Evolutionary conservation across 1,140 invertebrate species (phyloP).

Genomic region (Drosophila punjabiensis): DNA sequence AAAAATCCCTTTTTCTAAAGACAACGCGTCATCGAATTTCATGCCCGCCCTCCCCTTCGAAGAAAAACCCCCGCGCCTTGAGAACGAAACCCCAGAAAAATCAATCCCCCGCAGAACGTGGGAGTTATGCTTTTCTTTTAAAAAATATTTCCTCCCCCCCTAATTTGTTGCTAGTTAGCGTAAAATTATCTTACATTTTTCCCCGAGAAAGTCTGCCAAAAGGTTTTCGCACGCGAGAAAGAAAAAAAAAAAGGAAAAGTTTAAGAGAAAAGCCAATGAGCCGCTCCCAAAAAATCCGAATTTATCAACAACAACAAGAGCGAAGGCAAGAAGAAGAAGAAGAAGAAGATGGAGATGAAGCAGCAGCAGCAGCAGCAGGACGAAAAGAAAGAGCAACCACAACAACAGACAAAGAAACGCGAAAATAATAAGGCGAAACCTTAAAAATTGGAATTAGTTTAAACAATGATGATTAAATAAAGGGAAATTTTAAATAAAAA

Average conservation of each 20-base stretch:
- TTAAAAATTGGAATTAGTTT: neutral
- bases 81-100: slow-evolving; percentile 53
- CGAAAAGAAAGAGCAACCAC: slow-evolving; percentile 51
- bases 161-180: slow-evolving; percentile 43
- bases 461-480: neutral
- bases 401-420: slow-evolving; percentile 59
- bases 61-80: slow-evolving; percentile 54
- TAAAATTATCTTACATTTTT: slow-evolving; percentile 38
- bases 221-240: slow-evolving; percentile 34
- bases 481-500: neutral
- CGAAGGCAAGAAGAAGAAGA: slow-evolving; percentile 17
- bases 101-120: slow-evolving; percentile 58
- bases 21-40: slow-evolving; percentile 28
- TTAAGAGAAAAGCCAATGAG: slow-evolving; percentile 60
- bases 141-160: neutral
- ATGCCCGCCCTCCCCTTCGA: slow-evolving; percentile 24
- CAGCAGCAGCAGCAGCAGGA: slow-evolving; percentile 16
- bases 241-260: slow-evolving; percentile 28
- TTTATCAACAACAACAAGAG: slow-evolving; percentile 59
- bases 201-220: slow-evolving; percentile 30
- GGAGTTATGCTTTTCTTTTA: slow-evolving; percentile 25
- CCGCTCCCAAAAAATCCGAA: slow-evolving; percentile 67
- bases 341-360: slow-evolving; percentile 3
- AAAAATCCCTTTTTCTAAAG: neutral
- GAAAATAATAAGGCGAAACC: slow-evolving; percentile 21